Percentiles rank a stretch among this genome's conserved stretches.
These are phyloP conservation scores for Chloroceryle inda DNA, from an alignment of 2,797 vertebrate species.

Conservation along the genomic window DNA sequence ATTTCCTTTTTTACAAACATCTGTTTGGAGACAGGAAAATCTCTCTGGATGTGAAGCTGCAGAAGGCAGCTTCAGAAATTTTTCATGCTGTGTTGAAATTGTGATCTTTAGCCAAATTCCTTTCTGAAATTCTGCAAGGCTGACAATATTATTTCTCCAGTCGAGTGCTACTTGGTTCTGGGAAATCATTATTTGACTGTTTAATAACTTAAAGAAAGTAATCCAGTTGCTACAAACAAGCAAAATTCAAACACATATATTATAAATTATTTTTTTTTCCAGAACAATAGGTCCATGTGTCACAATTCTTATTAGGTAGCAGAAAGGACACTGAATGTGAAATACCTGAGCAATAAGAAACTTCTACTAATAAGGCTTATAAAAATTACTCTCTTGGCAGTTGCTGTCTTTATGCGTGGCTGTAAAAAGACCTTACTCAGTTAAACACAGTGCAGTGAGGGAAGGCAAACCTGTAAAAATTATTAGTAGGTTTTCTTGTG, in stretches of 20 bases:
- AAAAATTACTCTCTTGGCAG: background rate
- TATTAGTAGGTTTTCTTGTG: background rate
- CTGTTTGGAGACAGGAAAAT: constrained; percentile 37
- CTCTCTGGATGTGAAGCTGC: background rate
- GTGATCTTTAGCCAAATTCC: background rate
- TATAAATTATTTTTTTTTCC: background rate
- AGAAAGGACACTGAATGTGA: background rate
- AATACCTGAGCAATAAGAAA: background rate
- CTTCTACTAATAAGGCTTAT: background rate
- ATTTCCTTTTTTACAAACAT: constrained; percentile 33
- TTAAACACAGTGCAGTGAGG: background rate
- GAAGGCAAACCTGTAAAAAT: background rate
- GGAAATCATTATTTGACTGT: background rate
- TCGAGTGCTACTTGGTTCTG: background rate
- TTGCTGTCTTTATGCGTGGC: background rate
- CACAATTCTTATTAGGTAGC: background rate
- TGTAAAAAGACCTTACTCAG: background rate
- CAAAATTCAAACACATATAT: background rate
- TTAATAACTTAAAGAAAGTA: background rate
- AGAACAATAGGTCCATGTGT: background rate
- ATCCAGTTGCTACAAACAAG: background rate
- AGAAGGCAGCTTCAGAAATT: constrained; percentile 22
- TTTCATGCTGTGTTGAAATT: background rate
- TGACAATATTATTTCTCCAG: background rate
- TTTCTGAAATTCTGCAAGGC: background rate